Evolutionary conservation across 2,113 vertebrate genomes (phyloP).

Genomic region (Limnothrissa miodon): DNA sequence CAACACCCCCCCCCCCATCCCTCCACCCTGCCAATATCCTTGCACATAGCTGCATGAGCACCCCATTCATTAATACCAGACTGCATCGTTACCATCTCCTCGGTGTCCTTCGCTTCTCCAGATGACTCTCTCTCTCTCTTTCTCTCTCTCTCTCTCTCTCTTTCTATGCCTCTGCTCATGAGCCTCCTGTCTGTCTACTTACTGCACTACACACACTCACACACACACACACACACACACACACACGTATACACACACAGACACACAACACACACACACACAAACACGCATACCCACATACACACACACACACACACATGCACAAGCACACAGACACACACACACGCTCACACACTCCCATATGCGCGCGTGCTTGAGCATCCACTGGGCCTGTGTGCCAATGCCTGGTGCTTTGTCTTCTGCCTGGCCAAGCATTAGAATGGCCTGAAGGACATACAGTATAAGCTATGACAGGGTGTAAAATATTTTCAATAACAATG

Average conservation of each 20-base stretch:
- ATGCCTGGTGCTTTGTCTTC: conserved; percentile 45
- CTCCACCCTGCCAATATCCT: conserved; percentile 44
- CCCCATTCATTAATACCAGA: conserved; percentile 53
- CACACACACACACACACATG: neutral
- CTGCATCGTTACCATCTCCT: conserved; percentile 67
- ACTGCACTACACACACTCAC: neutral
- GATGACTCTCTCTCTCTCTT: conserved; percentile 32
- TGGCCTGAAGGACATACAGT: conserved; percentile 51
- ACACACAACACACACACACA: neutral
- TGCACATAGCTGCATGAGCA: conserved; percentile 73
- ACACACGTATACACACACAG: neutral
- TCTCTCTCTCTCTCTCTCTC: conserved; percentile 29
- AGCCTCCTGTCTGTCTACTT: conserved; percentile 31
- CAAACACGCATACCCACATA: conserved; percentile 31
- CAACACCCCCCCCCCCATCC: conserved; percentile 38
- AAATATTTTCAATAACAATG: conserved; percentile 29
- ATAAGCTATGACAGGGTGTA: conserved; percentile 36
- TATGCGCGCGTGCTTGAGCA: conserved; percentile 31
- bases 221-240: conserved; percentile 29
- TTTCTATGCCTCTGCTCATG: conserved; percentile 36
- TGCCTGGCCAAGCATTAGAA: conserved; percentile 36
- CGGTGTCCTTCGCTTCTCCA: conserved; percentile 47
- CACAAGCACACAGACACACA: conserved; percentile 28
- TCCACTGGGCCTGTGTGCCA: conserved; percentile 33
- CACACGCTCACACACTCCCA: conserved; percentile 3